Conservation (phyloP, 2,113 vertebrate genomes). For the Rhinoptilus africanus region DNA sequence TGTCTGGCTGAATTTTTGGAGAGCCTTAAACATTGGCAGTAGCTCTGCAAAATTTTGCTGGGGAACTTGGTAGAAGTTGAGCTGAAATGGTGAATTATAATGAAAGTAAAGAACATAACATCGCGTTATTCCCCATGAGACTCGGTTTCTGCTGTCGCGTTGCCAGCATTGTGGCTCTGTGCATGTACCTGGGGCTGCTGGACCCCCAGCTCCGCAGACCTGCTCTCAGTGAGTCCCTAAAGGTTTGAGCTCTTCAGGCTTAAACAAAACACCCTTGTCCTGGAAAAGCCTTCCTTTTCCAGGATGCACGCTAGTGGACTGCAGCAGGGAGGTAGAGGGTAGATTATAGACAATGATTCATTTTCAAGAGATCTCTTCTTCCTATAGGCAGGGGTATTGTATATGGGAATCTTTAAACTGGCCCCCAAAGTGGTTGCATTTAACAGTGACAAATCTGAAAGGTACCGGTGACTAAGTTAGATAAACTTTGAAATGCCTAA, state of each 20-base stretch:
- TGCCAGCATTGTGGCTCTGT: neutral
- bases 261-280: neutral
- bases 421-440: neutral
- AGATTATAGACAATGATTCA: neutral
- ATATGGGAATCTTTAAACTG: neutral
- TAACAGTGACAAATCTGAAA: neutral
- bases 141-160: neutral
- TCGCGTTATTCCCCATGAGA: neutral
- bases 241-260: neutral
- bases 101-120: neutral
- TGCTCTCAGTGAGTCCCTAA: neutral
- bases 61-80: neutral
- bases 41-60: neutral
- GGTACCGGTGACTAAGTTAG: neutral
- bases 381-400: neutral
- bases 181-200: neutral
- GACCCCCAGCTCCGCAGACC: neutral
- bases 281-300: neutral
- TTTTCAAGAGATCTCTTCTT: neutral
- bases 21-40: constrained; percentile 7
- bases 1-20: constrained; percentile 48
- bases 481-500: constrained; percentile 39
- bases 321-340: neutral
- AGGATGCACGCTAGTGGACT: neutral
- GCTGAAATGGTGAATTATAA: neutral